Conservation (phyloP, 2,113 vertebrate species). For the Pedetes capensis region DNA sequence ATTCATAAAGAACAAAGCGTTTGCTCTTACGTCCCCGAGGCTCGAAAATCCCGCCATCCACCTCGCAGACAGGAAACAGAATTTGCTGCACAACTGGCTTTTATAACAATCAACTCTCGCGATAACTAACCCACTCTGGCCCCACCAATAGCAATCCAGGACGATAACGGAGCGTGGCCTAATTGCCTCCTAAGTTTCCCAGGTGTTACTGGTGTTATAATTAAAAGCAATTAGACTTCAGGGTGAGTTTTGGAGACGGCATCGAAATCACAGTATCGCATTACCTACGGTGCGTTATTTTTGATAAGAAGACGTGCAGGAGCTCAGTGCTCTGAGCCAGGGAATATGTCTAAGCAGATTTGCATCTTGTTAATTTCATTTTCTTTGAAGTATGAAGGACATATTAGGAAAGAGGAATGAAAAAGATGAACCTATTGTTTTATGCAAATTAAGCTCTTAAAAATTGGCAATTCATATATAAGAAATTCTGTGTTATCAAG, state of each 20-base stretch:
- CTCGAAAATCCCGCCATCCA: no score
- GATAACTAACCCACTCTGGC: background rate
- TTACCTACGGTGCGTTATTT: background rate
- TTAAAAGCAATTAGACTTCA: background rate
- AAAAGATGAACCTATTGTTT: background rate
- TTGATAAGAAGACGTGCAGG: background rate
- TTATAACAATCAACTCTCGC: background rate
- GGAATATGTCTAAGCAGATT: background rate
- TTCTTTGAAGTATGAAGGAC: background rate
- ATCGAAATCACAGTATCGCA: background rate
- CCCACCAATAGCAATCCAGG: no score
- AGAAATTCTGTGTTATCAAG: background rate
- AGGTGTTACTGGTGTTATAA: background rate
- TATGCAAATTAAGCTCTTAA: background rate
- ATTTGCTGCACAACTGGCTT: no score
- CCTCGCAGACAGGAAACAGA: no score
- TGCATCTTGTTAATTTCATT: background rate
- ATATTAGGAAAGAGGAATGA: background rate
- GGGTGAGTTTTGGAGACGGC: background rate
- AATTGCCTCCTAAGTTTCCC: background rate
- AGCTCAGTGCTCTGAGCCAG: background rate
- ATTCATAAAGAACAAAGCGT: no score
- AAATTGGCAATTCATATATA: background rate
- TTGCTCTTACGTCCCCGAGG: no score
- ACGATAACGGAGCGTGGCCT: no score